Evolutionary conservation across 2,797 vertebrate genomes (phyloP), one percentile per base, ranked within the genome.

Genomic region (Tympanoctomys barrerae): DNA sequence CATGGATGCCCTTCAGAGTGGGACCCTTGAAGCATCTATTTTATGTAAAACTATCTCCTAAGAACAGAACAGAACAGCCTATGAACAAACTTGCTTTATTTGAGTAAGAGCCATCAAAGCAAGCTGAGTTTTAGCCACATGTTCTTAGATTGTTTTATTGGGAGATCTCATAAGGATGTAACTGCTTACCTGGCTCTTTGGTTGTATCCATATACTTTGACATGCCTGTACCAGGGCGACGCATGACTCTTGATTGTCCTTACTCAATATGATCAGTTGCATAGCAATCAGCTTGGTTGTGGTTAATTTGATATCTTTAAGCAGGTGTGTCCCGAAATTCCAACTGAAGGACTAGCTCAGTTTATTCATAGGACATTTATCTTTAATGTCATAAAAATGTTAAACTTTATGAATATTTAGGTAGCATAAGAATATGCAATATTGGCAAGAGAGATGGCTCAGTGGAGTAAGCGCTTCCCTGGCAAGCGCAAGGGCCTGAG

Each of bases 281-380:
- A 94, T 73, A 96, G 75, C 24, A 94, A 70, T 92, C 79, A 86
- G 46, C 90, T 66, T 73, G 12, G 14, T 57, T 87, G 39, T 70
- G 6, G 54, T 77, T 91, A 83, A 84, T 82, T 89, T 82, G 78
- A 87, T 92, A 92, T 80, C 31, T 14, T 77, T 66, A 81, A 66
- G 31, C n/a, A 93, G 82, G 79, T 91, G 1, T 87, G n/a, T 64
- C 11, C 52, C n/a, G 93, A 90, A 89, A 95, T 96, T 94, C 84
- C 54, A 73, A 82, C 78, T 89, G 94, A 91, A 91, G 81, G 9
- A 59, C 31, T 64, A 94, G 22, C 6, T 93, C 39, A 66, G 22
- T 78, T 94, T 95, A 57, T 93, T 87, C 62, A 81, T 13, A 89
- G 66, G 6, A 91, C 77, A 82, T 19, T 77, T 64, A 81, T n/a